Conservation (phyloP, 2,797 vertebrate species). For the Cirrhinus mrigala region DNA sequence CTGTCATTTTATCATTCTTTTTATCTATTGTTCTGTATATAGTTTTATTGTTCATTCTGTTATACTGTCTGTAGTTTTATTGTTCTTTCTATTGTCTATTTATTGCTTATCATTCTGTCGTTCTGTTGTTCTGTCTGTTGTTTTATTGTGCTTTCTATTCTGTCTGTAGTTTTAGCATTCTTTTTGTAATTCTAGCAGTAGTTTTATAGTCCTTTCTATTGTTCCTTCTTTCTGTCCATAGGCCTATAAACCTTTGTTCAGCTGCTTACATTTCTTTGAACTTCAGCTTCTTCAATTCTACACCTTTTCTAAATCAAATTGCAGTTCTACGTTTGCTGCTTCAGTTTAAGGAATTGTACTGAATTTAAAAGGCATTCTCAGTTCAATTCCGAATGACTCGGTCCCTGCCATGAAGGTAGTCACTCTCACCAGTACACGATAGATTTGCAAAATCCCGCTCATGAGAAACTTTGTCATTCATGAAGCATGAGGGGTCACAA, state of each 20-base stretch:
- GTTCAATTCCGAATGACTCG: neutral
- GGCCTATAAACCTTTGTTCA: neutral
- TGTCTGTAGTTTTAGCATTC: neutral
- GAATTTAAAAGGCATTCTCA: neutral
- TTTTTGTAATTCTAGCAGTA: neutral
- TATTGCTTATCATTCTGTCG: too few species aligned
- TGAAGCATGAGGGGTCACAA: neutral
- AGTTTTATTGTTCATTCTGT: too few species aligned
- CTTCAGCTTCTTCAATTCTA: neutral
- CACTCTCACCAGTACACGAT: neutral
- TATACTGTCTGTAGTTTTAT: too few species aligned
- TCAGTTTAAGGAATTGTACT: neutral
- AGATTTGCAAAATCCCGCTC: neutral
- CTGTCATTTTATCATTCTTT: too few species aligned
- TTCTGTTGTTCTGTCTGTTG: too few species aligned
- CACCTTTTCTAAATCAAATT: neutral
- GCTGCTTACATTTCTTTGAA: neutral
- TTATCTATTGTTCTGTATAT: too few species aligned
- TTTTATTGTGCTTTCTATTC: too few species aligned
- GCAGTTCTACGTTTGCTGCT: neutral
- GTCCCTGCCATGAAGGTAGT: neutral
- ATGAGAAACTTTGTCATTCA: constrained; percentile 17
- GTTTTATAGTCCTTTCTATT: neutral
- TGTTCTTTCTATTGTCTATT: too few species aligned
- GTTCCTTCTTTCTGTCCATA: neutral